Evolutionary conservation across 2,888 invertebrate genomes (phyloP), one percentile per base, ranked within the genome.

Genomic region (Selenia dentaria): DNA sequence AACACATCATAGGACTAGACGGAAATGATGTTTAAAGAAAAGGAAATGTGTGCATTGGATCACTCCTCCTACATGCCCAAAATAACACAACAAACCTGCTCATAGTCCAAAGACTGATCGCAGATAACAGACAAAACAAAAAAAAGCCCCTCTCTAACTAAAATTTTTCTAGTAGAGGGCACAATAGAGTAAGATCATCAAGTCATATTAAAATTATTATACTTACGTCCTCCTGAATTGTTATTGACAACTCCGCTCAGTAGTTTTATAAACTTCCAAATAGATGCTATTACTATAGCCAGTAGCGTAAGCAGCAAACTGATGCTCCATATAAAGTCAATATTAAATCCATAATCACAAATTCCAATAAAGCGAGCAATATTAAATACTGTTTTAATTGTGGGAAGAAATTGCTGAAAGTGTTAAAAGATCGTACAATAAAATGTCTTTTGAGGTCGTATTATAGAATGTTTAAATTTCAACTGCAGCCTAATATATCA

Each of bases 321-420:
- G 0, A 68, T 1, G 1, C 70, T 67, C 64, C 73, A 70, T 1
- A 29, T 26, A 1, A 74, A 53, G 0, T 67, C 57, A 0, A 63
- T 1, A 3, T 51, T 70, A 3, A 64, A 51, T 1, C 74, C 71
- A 11, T 60, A 62, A 0, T 64, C 55, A 0, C 81, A 71, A 4
- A 86, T 65, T 0, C 84, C 85, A 11, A 83, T 77, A 67, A 67
- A 79, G 1, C 69, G 62, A 0, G 78, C 74, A 2, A 59, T 41
- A 0, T 53, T 55, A 11, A 86, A 76, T 0, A 85, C 60, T 2
- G 45, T 46, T 8, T 61, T 59, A 20, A 83, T 22, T 1, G 70
- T 70, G 0, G 69, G 55, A 0, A 83, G 51, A 20, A 78, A 84
- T 6, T 70, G 64, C 84, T 85, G 64, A 12, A 73, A 74, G 44